Evolutionary conservation across 2,888 invertebrate species (phyloP), one percentile per base, ranked within the genome.

Genomic region (Atherix ibis): DNA sequence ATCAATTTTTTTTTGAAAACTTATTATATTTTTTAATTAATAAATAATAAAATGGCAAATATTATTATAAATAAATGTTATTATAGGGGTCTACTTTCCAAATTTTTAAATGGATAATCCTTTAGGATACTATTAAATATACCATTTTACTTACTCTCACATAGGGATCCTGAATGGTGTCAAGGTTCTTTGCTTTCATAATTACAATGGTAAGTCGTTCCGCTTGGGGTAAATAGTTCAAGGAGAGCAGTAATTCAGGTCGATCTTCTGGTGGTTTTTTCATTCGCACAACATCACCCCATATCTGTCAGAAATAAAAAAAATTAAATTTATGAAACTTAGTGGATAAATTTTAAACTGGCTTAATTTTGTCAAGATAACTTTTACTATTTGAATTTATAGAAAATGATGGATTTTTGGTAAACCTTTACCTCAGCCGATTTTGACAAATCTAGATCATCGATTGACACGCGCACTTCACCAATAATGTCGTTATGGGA

Each of bases 401-500:
- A n/a, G n/a, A n/a, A n/a, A n/a, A n/a, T n/a, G n/a, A n/a, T n/a
- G n/a, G n/a, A n/a, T n/a, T n/a, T n/a, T 29, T 5, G 3, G 3
- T 18, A 18, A 25, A 12, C 13, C 29, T 37, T 43, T 25, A 61
- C 61, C 54, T 62, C 62, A 28, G 58, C 53, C 0, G 62, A 62
- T 46, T 58, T 62, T 3, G 62, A 58, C 5, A 87, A 71, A 51
- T 85, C 84, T 31, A 85, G 71, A 24, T 81, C 77, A 16, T 76
- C 76, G 48, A 89, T 70, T 1, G 73, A 70, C 37, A 89, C 74
- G 44, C 76, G 71, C 1, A 83, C 80, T 43, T 88, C 85, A 1
- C 89, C 89, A 48, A 87, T 79, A 13, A 84, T 76, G 56, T 87
- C 88, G 58, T 87, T 87, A 34, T 85, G 74, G 12, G 87, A 87